phyloP scores from a whole-genome alignment of 2,797 vertebrate species.

The Nannoperca australis region DNA sequence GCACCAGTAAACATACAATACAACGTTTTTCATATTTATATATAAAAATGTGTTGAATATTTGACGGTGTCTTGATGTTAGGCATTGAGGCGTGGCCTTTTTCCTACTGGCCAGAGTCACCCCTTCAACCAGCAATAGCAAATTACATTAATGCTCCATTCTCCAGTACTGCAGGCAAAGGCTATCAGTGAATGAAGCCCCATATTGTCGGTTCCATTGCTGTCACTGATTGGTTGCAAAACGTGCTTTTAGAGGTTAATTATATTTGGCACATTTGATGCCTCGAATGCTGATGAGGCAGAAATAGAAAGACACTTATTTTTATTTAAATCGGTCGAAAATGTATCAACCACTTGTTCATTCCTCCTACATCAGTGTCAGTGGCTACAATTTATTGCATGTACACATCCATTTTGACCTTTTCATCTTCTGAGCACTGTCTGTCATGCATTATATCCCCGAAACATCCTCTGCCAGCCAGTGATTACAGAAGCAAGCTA shows the following conservation, averaged over 20 bases:
- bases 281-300: background rate
- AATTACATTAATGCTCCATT: background rate
- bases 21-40: background rate
- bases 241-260: background rate
- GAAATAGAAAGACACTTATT: background rate
- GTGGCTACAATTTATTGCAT: background rate
- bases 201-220: background rate
- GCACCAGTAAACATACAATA: background rate
- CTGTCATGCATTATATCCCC: background rate
- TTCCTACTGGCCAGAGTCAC: background rate
- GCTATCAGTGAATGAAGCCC: background rate
- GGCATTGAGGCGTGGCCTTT: no score
- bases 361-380: background rate
- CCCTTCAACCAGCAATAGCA: no score
- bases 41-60: background rate
- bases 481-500: background rate
- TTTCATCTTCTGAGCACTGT: constrained; percentile 9
- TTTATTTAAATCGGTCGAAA: constrained; percentile 8
- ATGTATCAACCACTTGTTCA: no score
- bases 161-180: background rate
- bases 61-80: background rate
- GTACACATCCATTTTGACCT: background rate
- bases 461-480: constrained; percentile 9
- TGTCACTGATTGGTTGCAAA: background rate
- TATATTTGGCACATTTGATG: background rate